Base-by-base conservation (phyloP, 1,140 invertebrate species). In the Caerostris darwini region DNA sequence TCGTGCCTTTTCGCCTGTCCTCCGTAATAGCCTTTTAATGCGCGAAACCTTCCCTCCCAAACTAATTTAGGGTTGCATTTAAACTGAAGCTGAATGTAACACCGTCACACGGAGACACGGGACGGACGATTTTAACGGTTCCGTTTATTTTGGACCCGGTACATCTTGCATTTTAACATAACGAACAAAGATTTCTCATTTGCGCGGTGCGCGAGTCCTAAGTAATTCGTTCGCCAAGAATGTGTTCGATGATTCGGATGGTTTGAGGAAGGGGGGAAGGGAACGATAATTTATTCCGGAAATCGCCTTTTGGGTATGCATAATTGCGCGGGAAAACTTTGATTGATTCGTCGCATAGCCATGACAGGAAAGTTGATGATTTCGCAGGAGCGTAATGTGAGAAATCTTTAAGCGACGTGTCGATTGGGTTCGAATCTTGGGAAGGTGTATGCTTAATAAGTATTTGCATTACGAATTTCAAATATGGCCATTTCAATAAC, bases 11-110 rank as follows among this genome's bases (percentile, higher is more conserved):
- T 77, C 71, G 71, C 71, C 71, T 77, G 71, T 77, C 71, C 4
- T 34, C 5, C 34, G 50, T 77, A 90, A 90, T 81, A 90, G 89
- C 50, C 89, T 58, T 81, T 90, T 81, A 81, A 90, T 90, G 89
- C 69, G 89, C 57, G 53, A 83, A 83, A 83, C 89, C 14, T 34
- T n/a, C 56, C 59, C 54, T 53, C 71, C 71, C 71, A 19, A 89
- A 69, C 87, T 64, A 89, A 89, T 89, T 89, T 89, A 87, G 34
- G 58, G 85, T 87, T 59, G 58, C 85, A 61, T 34, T 87, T 87
- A 87, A 87, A 61, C 56, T 50, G 82, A 50, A 7, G 71, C 71
- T 77, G 71, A 77, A 77, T 77, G 34, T 77, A 77, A 77, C 71
- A 77, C 71, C 71, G 34, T 53, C 71, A 50, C 34, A 77, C 53